Percentiles rank a stretch among this genome's conserved stretches.
These are phyloP conservation scores for Apantesis nais DNA, from an alignment of 2,888 invertebrate species.

Conservation along the genomic window DNA sequence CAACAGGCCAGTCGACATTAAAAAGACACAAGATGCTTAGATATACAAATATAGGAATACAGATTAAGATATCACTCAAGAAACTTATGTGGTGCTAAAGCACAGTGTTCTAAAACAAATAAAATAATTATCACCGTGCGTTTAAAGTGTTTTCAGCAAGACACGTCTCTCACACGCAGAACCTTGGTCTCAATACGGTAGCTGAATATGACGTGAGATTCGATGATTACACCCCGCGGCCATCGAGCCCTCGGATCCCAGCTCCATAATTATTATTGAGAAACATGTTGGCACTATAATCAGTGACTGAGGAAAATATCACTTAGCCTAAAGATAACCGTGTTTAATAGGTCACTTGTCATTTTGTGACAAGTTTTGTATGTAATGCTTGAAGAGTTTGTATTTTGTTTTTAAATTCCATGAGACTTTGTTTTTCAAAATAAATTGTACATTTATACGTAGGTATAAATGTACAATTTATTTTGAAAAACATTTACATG, in stretches of 20 bases:
- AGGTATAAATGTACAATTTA: too few relatives aligned
- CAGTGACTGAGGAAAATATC: slow-evolving; percentile 38
- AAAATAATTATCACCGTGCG: too few relatives aligned
- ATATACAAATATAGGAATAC: background rate
- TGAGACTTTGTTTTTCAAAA: background rate
- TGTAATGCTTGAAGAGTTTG: slow-evolving; percentile 5
- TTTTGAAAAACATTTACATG: too few relatives aligned
- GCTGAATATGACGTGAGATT: slow-evolving; percentile 56
- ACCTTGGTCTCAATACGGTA: slow-evolving; percentile 47
- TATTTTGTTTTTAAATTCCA: background rate
- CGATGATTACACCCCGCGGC: slow-evolving; percentile 59
- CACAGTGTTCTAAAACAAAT: background rate
- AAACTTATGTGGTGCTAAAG: background rate
- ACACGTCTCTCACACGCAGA: slow-evolving; percentile 7
- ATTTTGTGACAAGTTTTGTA: slow-evolving; percentile 26
- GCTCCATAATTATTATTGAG: slow-evolving; percentile 57
- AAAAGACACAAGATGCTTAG: background rate
- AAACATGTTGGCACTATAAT: slow-evolving; percentile 48
- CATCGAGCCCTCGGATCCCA: slow-evolving; percentile 41
- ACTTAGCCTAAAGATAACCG: slow-evolving; percentile 34
- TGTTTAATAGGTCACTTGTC: slow-evolving; percentile 34
- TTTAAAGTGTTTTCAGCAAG: slow-evolving; percentile 3
- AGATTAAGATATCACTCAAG: background rate
- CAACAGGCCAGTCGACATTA: too few relatives aligned
- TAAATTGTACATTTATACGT: background rate